Conservation (phyloP, 2,888 invertebrate genomes). For the Acanthopleura granulata region DNA sequence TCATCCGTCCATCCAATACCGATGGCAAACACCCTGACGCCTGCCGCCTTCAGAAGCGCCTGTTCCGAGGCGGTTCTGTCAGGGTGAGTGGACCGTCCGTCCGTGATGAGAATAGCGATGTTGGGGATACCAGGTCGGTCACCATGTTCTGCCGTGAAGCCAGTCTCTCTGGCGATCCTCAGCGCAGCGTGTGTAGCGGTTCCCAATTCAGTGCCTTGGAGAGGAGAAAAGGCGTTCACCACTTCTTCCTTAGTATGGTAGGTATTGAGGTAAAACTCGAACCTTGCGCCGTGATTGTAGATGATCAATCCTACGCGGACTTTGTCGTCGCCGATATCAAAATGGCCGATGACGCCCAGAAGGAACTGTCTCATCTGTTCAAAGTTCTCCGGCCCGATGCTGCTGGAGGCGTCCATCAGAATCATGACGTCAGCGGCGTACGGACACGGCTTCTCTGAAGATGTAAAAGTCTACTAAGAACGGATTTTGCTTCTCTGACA, state of each 20-base stretch:
- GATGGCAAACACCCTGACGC: neutral
- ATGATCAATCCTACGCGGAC: constrained; percentile 2
- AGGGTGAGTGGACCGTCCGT: neutral
- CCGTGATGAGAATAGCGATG: neutral
- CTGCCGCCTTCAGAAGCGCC: neutral
- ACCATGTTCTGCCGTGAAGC: neutral
- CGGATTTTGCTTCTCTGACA: neutral
- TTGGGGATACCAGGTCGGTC: neutral
- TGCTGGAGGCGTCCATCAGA: neutral
- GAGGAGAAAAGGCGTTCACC: neutral
- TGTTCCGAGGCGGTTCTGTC: neutral
- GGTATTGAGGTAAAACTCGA: constrained; percentile 13
- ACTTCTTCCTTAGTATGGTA: neutral
- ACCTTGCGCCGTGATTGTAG: neutral
- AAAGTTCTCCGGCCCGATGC: neutral
- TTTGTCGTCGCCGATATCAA: neutral
- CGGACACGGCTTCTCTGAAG: neutral
- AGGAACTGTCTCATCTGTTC: neutral
- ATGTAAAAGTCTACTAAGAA: neutral
- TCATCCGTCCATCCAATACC: constrained; percentile 8
- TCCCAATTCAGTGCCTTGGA: neutral
- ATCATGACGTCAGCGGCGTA: neutral
- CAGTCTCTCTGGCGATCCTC: neutral
- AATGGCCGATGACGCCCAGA: neutral
- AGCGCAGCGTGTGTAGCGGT: neutral